phyloP scores from a whole-genome alignment of 2,113 vertebrate genomes.

The Rutilus rutilus region DNA sequence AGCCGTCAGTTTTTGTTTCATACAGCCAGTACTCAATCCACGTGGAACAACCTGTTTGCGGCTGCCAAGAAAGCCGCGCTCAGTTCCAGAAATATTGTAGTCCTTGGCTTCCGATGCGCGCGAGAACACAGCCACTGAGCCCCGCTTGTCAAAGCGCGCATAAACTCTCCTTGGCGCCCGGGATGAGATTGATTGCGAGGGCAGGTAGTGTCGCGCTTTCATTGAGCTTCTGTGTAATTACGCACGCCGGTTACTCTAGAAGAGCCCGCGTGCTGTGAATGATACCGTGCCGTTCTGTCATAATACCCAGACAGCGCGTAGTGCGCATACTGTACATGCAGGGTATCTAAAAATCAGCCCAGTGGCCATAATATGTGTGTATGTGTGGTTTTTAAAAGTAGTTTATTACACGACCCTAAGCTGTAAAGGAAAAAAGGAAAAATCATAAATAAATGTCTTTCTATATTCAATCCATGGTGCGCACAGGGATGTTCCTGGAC shows the following conservation, averaged over 20 bases:
- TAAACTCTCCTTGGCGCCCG: constrained; percentile 35
- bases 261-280: neutral
- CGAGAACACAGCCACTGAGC: constrained; percentile 50
- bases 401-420: neutral
- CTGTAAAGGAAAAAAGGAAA: neutral
- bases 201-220: constrained; percentile 64
- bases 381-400: neutral
- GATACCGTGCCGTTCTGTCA: constrained; percentile 24
- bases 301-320: neutral
- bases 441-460: constrained; percentile 4
- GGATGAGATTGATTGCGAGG: constrained; percentile 55
- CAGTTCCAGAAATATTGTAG: constrained; percentile 34
- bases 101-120: constrained; percentile 34
- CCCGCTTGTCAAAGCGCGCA: constrained; percentile 2
- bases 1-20: constrained; percentile 28
- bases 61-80: constrained; percentile 24
- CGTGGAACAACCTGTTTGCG: constrained; percentile 36
- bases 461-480: constrained; percentile 10
- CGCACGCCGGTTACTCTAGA: constrained; percentile 18
- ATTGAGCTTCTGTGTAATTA: constrained; percentile 49
- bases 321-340: neutral
- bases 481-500: constrained; percentile 11
- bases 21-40: constrained; percentile 38
- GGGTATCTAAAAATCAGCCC: neutral
- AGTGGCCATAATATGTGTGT: neutral